A percentile compares a stretch with the other conserved stretches of the same genome.
Evolutionary conservation across 2,888 invertebrate species (phyloP).

Genomic region (Sycophila texana): DNA sequence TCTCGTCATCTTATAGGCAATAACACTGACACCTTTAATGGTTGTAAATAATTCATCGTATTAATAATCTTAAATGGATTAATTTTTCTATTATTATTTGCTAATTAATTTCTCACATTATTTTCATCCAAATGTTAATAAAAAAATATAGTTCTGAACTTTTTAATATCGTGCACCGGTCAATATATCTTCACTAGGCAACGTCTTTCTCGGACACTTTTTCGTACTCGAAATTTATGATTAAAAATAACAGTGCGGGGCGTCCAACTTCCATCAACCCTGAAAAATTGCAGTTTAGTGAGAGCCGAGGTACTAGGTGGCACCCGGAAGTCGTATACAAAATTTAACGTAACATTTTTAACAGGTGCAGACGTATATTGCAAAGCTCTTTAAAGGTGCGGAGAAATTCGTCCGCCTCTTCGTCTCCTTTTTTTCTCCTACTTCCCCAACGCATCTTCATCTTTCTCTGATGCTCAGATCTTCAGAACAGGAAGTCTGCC

Average conservation of each 20-base stretch:
- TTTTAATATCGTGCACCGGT: neutral
- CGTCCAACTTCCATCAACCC: conserved; percentile 29
- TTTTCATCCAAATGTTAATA: neutral
- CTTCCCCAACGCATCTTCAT: neutral
- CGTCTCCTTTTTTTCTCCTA: neutral
- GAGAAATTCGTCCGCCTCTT: conserved; percentile 14
- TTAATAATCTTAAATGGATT: conserved; percentile 17
- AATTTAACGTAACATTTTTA: conserved; percentile 49
- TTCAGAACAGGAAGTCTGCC: conserved; percentile 21
- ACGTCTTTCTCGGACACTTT: neutral
- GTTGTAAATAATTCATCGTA: too few relatives aligned
- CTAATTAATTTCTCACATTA: neutral
- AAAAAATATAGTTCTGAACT: neutral
- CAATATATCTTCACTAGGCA: conserved; percentile 26
- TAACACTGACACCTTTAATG: too few relatives aligned
- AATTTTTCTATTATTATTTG: conserved; percentile 16
- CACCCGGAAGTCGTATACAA: conserved; percentile 41
- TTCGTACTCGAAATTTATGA: conserved; percentile 42
- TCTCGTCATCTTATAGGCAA: too few relatives aligned
- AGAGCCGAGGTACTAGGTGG: conserved; percentile 23
- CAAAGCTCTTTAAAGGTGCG: conserved; percentile 48
- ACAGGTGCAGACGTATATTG: conserved; percentile 20
- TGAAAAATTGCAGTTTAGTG: conserved; percentile 46
- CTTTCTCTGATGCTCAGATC: neutral
- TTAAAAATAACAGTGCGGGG: conserved; percentile 37